Conservation (phyloP, 2,888 invertebrate genomes). For the Drymonia ruficornis region DNA sequence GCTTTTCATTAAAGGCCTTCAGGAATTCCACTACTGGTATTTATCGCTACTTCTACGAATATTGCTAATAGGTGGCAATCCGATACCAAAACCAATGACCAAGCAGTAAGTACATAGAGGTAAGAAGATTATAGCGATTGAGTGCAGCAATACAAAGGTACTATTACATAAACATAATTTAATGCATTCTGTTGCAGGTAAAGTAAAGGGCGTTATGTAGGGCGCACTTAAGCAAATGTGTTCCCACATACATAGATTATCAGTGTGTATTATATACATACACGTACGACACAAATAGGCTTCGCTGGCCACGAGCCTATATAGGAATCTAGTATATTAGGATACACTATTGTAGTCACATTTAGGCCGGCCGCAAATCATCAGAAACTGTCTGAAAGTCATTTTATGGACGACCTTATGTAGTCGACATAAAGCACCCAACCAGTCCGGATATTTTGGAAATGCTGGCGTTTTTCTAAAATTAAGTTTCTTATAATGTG, state of each 20-base stretch:
- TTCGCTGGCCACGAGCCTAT: neutral
- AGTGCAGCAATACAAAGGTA: constrained; percentile 42
- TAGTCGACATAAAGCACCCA: too few relatives aligned
- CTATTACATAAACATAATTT: constrained; percentile 42
- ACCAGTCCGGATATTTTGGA: too few relatives aligned
- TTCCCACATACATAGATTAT: neutral
- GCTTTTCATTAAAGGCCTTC: too few relatives aligned
- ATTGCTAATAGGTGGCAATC: neutral
- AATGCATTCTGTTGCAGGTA: constrained; percentile 43
- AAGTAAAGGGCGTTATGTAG: constrained; percentile 53
- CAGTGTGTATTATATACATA: constrained; percentile 8
- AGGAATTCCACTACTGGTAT: too few relatives aligned
- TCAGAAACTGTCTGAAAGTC: too few relatives aligned
- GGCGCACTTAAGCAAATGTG: constrained; percentile 28
- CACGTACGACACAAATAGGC: neutral
- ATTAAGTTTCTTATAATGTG: too few relatives aligned
- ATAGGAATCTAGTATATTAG: too few relatives aligned
- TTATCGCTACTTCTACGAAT: neutral
- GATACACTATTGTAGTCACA: too few relatives aligned
- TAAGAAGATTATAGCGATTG: constrained; percentile 38
- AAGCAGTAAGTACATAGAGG: too few relatives aligned
- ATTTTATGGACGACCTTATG: too few relatives aligned
- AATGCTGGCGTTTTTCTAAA: too few relatives aligned
- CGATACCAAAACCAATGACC: neutral
- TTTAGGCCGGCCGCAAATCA: too few relatives aligned